phyloP scores from a whole-genome alignment of 2,797 vertebrate genomes.

The Crypturellus tataupa region DNA sequence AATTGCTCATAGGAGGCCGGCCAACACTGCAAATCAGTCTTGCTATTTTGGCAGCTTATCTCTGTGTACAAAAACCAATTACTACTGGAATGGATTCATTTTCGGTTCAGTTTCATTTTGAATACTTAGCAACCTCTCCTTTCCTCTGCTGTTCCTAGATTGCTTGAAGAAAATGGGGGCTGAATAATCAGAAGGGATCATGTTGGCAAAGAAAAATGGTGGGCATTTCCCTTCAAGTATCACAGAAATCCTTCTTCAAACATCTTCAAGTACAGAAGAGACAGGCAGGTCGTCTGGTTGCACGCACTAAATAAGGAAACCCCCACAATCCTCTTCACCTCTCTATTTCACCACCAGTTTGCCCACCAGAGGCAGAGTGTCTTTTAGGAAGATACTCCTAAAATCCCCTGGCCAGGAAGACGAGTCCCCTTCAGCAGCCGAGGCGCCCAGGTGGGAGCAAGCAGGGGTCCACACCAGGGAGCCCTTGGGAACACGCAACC shows the following conservation, averaged over 20 bases:
- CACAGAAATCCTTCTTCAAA: background rate
- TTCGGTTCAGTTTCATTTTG: constrained; percentile 27
- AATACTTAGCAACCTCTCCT: background rate
- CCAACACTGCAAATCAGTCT: constrained; percentile 49
- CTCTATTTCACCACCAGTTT: background rate
- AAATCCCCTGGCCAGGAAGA: background rate
- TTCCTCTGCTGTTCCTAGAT: background rate
- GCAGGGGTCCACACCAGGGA: rapidly evolving
- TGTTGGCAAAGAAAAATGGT: rapidly evolving
- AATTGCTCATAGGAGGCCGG: background rate
- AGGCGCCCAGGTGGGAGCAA: background rate
- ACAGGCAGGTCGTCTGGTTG: background rate
- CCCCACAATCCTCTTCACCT: rapidly evolving
- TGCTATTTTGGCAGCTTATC: constrained; percentile 66
- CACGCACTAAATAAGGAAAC: background rate
- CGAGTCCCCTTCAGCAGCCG: background rate
- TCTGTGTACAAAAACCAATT: constrained; percentile 68
- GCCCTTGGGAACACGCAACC: background rate
- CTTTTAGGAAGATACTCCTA: background rate
- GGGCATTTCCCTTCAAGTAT: background rate
- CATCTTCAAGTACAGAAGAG: background rate
- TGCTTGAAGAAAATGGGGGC: background rate
- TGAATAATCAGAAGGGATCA: background rate
- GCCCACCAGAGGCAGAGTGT: background rate
- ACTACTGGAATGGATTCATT: constrained; percentile 35